Evolutionary conservation across 1,140 invertebrate species (phyloP).

Genomic region (Myzus persicae): DNA sequence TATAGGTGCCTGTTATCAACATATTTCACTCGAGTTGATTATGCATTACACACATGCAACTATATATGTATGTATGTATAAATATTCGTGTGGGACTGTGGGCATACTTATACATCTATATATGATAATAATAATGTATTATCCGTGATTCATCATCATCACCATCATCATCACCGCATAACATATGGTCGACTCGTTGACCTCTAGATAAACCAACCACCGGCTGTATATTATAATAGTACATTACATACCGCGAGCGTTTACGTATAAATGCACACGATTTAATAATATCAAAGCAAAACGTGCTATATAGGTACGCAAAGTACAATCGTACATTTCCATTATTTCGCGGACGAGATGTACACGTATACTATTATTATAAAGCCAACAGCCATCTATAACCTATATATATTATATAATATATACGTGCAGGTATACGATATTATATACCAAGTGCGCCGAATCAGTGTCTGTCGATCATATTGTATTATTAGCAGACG

Average conservation of each 20-base stretch:
- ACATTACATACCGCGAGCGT: not conserved
- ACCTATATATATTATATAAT: not conserved
- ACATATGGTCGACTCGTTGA: constrained; percentile 45
- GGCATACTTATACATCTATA: not conserved
- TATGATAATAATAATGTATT: not conserved
- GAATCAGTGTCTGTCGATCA: too few relatives aligned
- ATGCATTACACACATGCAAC: not conserved
- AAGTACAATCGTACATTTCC: not conserved
- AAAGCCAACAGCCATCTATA: not conserved
- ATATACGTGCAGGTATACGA: too few relatives aligned
- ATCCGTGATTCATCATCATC: not conserved
- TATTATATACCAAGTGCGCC: too few relatives aligned
- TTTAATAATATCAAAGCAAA: not conserved
- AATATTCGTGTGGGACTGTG: not conserved
- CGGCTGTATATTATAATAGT: not conserved
- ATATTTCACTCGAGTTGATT: not conserved
- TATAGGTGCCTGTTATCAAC: not conserved
- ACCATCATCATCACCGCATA: not conserved
- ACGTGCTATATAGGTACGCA: not conserved
- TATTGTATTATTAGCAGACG: too few relatives aligned
- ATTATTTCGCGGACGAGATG: not conserved
- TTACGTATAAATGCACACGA: not conserved
- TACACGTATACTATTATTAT: not conserved
- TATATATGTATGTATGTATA: not conserved
- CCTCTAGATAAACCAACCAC: constrained; percentile 33